Evolutionary conservation across 2,113 vertebrate species (phyloP).

Genomic region (Guaruba guarouba): DNA sequence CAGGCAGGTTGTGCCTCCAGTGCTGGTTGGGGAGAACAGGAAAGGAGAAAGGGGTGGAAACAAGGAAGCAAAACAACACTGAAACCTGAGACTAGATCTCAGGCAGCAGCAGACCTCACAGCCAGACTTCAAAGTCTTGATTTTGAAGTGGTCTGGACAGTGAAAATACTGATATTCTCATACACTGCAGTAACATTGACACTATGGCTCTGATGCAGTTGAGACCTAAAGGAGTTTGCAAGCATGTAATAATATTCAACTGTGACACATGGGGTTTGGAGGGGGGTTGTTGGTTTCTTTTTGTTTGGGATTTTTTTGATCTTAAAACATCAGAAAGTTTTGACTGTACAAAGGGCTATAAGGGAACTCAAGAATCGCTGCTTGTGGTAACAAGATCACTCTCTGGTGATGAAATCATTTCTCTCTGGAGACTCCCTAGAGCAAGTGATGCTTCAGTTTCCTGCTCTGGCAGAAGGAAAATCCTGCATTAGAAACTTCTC

Average conservation of each 20-base stretch:
- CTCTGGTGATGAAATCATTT: not conserved
- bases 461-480: not conserved
- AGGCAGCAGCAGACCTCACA: not conserved
- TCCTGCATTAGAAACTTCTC: not conserved
- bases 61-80: not conserved
- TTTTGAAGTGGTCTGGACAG: not conserved
- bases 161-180: not conserved
- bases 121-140: not conserved
- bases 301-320: not conserved
- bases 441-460: not conserved
- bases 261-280: not conserved
- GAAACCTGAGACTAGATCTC: not conserved
- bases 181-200: not conserved
- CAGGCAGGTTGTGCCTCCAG: not conserved
- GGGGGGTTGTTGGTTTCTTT: not conserved
- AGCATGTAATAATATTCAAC: accelerated
- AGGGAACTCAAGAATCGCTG: not conserved
- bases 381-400: not conserved
- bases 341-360: not conserved
- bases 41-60: not conserved
- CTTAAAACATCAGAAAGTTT: not conserved
- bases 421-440: not conserved
- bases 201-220: not conserved
- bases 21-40: not conserved
- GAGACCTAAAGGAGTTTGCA: not conserved